Percentiles rank a stretch among this genome's conserved stretches.
Conservation (phyloP, 1,140 invertebrate genomes). For the Rhagoletis pomonella region DNA sequence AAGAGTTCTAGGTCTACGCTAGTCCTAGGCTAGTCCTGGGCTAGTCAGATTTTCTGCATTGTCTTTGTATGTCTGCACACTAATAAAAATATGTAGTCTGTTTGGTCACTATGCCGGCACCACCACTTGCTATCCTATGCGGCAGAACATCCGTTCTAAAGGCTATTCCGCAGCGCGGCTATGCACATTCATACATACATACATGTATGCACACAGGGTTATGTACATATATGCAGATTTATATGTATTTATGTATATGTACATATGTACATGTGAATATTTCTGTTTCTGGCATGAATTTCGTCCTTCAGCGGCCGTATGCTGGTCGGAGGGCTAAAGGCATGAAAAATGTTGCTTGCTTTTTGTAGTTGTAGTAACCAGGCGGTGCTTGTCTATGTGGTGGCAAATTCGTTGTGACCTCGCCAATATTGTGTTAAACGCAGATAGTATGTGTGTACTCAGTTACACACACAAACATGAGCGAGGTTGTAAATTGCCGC, state of each 20-base stretch:
- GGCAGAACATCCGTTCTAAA: no score
- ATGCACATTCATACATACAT: no score
- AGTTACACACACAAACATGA: not conserved
- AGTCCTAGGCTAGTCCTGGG: no score
- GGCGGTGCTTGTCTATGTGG: not conserved
- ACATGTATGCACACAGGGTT: no score
- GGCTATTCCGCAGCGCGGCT: no score
- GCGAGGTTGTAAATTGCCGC: not conserved
- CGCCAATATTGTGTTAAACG: slow-evolving; percentile 22
- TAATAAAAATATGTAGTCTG: not conserved
- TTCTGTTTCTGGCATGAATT: no score
- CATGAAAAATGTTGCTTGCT: not conserved
- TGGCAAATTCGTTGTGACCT: slow-evolving; percentile 20
- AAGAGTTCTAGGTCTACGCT: no score
- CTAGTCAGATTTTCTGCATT: no score
- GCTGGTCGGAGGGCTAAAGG: not conserved
- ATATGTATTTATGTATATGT: no score
- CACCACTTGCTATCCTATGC: not conserved
- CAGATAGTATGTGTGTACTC: not conserved
- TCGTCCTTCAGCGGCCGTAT: no score
- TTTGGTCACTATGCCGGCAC: not conserved
- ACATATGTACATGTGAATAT: no score
- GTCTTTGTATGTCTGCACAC: not conserved
- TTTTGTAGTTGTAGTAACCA: not conserved
- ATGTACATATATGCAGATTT: no score